Evolutionary conservation across 2,888 invertebrate genomes (phyloP).

Genomic region (Brachylomia viminalis): DNA sequence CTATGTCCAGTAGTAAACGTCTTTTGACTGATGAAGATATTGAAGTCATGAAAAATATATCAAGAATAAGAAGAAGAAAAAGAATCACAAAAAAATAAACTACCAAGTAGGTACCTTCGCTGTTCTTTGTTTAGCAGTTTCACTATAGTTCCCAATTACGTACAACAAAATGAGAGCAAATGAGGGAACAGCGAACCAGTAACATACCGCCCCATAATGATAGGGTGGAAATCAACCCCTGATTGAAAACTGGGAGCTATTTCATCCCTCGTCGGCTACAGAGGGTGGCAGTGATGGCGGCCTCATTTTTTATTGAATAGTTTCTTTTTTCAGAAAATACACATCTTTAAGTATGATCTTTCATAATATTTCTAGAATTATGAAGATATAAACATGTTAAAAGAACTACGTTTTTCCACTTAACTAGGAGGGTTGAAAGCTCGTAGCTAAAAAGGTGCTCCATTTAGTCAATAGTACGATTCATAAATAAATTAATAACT

Average conservation of each 20-base stretch:
- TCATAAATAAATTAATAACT: neutral
- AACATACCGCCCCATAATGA: slow-evolving; percentile 66
- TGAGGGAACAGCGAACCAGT: slow-evolving; percentile 49
- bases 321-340: slow-evolving; percentile 39
- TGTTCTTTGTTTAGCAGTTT: neutral
- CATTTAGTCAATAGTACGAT: neutral
- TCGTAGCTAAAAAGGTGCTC: neutral
- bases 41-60: neutral
- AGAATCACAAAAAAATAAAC: neutral
- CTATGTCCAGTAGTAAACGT: neutral
- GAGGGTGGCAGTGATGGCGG: slow-evolving; percentile 41
- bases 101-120: neutral
- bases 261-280: slow-evolving; percentile 60
- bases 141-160: slow-evolving; percentile 5
- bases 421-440: neutral
- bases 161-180: slow-evolving; percentile 38
- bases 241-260: slow-evolving; percentile 72
- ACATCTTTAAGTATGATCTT: slow-evolving; percentile 22
- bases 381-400: neutral
- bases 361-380: slow-evolving; percentile 22
- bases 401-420: neutral
- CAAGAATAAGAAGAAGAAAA: neutral
- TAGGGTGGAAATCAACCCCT: slow-evolving; percentile 68
- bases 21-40: neutral
- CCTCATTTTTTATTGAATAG: slow-evolving; percentile 57